Evolutionary conservation across 1,140 invertebrate species (phyloP).

Genomic region (Pseudomyrmex cubaensis): DNA sequence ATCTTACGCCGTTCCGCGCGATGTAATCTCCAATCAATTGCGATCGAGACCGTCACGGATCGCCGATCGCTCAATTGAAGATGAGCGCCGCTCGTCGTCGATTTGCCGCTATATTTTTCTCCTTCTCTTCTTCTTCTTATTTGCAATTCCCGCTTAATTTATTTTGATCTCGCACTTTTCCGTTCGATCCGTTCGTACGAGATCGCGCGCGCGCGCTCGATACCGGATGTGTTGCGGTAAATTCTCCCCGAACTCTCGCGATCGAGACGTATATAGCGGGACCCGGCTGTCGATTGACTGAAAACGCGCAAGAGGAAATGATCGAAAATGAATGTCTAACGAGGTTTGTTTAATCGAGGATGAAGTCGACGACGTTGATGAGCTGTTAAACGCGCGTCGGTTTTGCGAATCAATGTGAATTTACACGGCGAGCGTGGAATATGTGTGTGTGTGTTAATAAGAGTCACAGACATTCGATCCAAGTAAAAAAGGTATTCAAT

Average conservation of each 20-base stretch:
- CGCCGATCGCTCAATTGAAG: slow-evolving; percentile 28
- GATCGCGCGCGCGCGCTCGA: not conserved
- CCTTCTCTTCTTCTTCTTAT: not conserved
- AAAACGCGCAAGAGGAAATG: not conserved
- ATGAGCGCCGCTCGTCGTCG: not conserved
- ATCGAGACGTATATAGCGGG: not conserved
- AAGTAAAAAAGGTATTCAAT: not conserved
- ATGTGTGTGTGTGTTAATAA: too few species aligned
- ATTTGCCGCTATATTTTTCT: not conserved
- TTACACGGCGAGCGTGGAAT: not conserved
- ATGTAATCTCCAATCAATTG: slow-evolving; percentile 39
- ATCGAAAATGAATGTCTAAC: slow-evolving; percentile 23
- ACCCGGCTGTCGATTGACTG: not conserved
- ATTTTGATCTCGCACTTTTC: slow-evolving; percentile 15
- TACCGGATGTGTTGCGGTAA: slow-evolving; percentile 21
- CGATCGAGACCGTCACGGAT: slow-evolving; percentile 48
- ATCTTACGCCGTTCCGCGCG: slow-evolving; percentile 44
- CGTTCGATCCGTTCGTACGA: not conserved
- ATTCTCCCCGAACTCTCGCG: not conserved
- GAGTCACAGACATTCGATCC: not conserved
- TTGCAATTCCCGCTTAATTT: slow-evolving; percentile 29
- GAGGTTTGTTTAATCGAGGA: slow-evolving; percentile 36
- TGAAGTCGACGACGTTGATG: slow-evolving; percentile 7
- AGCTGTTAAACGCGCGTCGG: slow-evolving; percentile 2
- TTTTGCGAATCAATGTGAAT: slow-evolving; percentile 32